Evolutionary conservation across 2,888 invertebrate species (phyloP).

Genomic region (Galeopsomyia nigrocyanea): DNA sequence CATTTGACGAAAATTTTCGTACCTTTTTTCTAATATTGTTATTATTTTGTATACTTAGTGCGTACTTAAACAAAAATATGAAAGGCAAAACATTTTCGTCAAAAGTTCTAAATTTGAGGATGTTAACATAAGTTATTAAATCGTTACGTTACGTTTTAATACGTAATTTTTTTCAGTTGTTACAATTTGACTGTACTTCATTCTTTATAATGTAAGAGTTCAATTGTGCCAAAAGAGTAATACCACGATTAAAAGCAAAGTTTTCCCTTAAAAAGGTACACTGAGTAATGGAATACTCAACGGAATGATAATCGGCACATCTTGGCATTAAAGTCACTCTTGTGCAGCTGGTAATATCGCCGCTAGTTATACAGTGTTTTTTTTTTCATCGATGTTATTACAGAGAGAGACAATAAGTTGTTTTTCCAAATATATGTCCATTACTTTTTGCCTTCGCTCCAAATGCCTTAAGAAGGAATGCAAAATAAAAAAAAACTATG

Average conservation of each 20-base stretch:
- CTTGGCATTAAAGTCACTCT: slow-evolving; percentile 58
- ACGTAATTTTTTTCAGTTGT: too few relatives aligned
- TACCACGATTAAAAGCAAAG: background rate
- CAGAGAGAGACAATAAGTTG: slow-evolving; percentile 16
- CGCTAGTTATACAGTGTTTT: slow-evolving; percentile 20
- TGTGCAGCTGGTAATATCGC: slow-evolving; percentile 46
- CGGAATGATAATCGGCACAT: slow-evolving; percentile 61
- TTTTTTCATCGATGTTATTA: slow-evolving; percentile 14
- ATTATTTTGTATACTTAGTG: too few relatives aligned
- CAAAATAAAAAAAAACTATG: slow-evolving; percentile 21
- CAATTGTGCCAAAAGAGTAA: too few relatives aligned
- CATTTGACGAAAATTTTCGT: too few relatives aligned
- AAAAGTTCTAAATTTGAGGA: too few relatives aligned
- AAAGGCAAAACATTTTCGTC: too few relatives aligned
- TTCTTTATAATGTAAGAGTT: too few relatives aligned
- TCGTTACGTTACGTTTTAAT: too few relatives aligned
- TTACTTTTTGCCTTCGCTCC: slow-evolving; percentile 23
- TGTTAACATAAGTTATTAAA: too few relatives aligned
- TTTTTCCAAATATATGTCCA: slow-evolving; percentile 26
- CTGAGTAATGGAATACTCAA: slow-evolving; percentile 52
- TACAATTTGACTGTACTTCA: too few relatives aligned
- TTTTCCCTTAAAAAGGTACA: slow-evolving; percentile 52
- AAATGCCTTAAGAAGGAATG: slow-evolving; percentile 34
- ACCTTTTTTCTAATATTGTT: too few relatives aligned
- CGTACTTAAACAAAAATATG: too few relatives aligned